phyloP scores from a whole-genome alignment of 2,113 vertebrate species.

The Capra hircus region DNA sequence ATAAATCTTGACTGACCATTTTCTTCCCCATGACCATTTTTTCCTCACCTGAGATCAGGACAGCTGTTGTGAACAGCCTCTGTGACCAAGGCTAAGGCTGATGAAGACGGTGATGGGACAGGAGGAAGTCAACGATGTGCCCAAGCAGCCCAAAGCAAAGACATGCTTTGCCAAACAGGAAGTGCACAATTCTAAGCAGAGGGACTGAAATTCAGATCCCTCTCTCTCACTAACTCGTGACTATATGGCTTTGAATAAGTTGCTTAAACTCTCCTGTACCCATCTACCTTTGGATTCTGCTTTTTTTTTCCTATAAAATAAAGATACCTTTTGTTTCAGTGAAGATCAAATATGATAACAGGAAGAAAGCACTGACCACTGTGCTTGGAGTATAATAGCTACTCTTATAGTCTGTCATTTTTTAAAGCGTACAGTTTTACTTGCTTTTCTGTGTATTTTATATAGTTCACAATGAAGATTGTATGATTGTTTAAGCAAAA shows the following conservation, averaged over 20 bases:
- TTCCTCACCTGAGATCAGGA: background rate
- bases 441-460: background rate
- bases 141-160: background rate
- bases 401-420: background rate
- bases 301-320: background rate
- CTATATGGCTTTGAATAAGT: background rate
- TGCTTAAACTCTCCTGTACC: background rate
- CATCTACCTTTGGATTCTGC: background rate
- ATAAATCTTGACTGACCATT: background rate
- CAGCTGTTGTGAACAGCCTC: background rate
- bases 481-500: background rate
- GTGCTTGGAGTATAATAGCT: constrained; percentile 5
- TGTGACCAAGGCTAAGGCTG: background rate
- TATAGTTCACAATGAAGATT: background rate
- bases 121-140: background rate
- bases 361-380: background rate
- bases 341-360: constrained; percentile 1
- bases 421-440: background rate
- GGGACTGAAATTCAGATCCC: background rate
- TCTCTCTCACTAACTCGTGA: background rate
- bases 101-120: background rate
- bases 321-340: background rate
- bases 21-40: background rate
- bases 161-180: background rate
- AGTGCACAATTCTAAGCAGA: background rate